These are phyloP conservation scores for Tyto alba DNA, from an alignment of 2,113 vertebrate genomes.

Conservation along the genomic window DNA sequence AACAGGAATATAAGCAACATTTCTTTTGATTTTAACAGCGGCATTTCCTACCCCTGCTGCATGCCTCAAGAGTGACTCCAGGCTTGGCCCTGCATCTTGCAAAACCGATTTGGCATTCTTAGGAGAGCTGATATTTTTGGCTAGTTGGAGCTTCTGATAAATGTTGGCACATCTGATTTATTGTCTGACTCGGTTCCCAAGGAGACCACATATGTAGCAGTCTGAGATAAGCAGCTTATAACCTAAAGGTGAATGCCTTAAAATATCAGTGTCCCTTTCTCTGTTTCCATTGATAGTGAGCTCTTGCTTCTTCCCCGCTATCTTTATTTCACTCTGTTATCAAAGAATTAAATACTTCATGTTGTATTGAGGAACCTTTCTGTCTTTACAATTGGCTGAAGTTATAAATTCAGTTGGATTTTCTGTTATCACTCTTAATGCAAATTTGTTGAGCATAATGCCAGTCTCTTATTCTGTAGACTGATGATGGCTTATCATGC, in stretches of 20 bases:
- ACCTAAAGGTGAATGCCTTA: constrained; percentile 38
- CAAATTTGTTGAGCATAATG: neutral
- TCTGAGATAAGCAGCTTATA: constrained; percentile 22
- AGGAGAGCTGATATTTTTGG: constrained; percentile 3
- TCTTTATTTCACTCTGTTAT: neutral
- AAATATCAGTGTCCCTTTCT: neutral
- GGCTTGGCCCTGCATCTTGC: neutral
- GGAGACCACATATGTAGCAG: constrained; percentile 33
- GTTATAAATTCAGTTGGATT: neutral
- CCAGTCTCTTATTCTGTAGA: accelerated
- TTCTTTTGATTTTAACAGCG: accelerated
- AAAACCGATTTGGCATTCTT: neutral
- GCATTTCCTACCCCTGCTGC: neutral
- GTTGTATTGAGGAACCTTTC: neutral
- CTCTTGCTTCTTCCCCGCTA: neutral
- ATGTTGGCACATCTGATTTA: constrained; percentile 53
- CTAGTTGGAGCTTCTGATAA: constrained; percentile 29
- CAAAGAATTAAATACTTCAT: neutral
- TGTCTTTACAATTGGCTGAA: neutral
- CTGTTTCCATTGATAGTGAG: neutral
- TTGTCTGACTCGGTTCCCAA: constrained; percentile 60
- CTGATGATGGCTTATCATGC: neutral
- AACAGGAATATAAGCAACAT: accelerated
- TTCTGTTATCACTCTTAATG: neutral
- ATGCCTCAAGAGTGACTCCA: neutral